Conservation (phyloP, 2,797 vertebrate genomes). For the Silurus lanzhouensis region DNA sequence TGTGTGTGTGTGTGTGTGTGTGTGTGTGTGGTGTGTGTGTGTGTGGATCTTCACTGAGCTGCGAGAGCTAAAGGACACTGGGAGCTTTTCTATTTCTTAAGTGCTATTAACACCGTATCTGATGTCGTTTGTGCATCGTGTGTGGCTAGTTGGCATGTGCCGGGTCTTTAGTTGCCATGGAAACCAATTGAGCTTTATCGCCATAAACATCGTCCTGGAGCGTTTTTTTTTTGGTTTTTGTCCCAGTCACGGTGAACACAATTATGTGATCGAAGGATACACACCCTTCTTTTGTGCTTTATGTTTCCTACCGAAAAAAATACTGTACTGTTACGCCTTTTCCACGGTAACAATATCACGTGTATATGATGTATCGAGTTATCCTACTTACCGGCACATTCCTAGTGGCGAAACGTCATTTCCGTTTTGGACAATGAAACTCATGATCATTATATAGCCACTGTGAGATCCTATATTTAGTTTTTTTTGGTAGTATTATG, state of each 20-base stretch:
- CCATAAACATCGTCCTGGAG: not conserved
- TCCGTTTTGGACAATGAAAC: constrained; percentile 23
- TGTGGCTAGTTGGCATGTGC: constrained; percentile 33
- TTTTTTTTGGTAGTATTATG: constrained; percentile 7
- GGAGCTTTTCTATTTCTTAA: constrained; percentile 44
- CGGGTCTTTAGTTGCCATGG: constrained; percentile 25
- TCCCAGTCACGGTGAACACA: not conserved
- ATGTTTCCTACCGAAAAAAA: not conserved
- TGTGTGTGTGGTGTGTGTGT: constrained; percentile 26
- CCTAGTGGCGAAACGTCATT: constrained; percentile 14
- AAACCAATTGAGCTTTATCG: constrained; percentile 1
- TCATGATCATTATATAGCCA: constrained; percentile 18
- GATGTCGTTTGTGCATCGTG: constrained; percentile 37
- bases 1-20: constrained; percentile 21
- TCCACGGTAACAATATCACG: constrained; percentile 2
- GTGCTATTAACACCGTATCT: constrained; percentile 42
- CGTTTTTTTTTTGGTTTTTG: too few species aligned
- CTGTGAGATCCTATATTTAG: constrained; percentile 40
- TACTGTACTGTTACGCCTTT: not conserved
- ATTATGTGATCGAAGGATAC: not conserved
- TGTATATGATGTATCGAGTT: not conserved
- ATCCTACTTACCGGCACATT: constrained; percentile 7
- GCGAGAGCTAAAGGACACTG: constrained; percentile 29
- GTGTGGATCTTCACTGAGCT: not conserved
- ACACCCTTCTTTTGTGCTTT: not conserved